phyloP scores from a whole-genome alignment of 2,888 invertebrate species.

The Eupithecia tripunctaria region DNA sequence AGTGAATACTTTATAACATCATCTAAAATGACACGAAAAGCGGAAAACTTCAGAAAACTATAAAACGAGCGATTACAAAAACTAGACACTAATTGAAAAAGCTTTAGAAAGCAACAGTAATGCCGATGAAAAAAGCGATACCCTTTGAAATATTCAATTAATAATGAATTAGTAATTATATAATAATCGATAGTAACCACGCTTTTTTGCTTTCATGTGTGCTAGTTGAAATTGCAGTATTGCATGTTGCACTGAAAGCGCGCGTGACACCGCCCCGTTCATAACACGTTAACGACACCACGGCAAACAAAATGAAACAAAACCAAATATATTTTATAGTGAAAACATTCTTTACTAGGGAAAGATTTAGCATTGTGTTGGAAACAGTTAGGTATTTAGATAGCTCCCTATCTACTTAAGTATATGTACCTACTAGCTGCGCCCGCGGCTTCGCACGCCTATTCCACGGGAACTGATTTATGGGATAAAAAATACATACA shows the following conservation, averaged over 20 bases:
- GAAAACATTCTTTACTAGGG: constrained; percentile 13
- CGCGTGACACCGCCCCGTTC: constrained; percentile 61
- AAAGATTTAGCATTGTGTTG: not conserved
- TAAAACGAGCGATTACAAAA: not conserved
- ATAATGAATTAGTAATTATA: constrained; percentile 17
- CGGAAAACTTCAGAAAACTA: not conserved
- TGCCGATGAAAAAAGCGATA: not conserved
- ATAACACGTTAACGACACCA: constrained; percentile 55
- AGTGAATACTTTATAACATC: not conserved
- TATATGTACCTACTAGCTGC: too few species aligned
- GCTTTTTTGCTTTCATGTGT: constrained; percentile 40
- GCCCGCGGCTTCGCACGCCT: too few species aligned
- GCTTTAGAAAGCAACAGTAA: not conserved
- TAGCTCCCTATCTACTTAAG: not conserved
- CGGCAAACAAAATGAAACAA: constrained; percentile 46
- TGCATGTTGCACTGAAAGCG: constrained; percentile 57
- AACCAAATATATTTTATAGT: constrained; percentile 23
- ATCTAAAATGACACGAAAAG: not conserved
- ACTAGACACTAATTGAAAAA: not conserved
- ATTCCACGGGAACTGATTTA: too few species aligned
- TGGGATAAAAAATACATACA: too few species aligned
- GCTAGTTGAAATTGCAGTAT: constrained; percentile 60
- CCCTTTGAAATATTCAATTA: constrained; percentile 12
- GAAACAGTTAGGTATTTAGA: not conserved
- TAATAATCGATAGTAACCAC: constrained; percentile 24